Evolutionary conservation across 1,140 invertebrate genomes (phyloP).

Genomic region (Drosophila takahashii): DNA sequence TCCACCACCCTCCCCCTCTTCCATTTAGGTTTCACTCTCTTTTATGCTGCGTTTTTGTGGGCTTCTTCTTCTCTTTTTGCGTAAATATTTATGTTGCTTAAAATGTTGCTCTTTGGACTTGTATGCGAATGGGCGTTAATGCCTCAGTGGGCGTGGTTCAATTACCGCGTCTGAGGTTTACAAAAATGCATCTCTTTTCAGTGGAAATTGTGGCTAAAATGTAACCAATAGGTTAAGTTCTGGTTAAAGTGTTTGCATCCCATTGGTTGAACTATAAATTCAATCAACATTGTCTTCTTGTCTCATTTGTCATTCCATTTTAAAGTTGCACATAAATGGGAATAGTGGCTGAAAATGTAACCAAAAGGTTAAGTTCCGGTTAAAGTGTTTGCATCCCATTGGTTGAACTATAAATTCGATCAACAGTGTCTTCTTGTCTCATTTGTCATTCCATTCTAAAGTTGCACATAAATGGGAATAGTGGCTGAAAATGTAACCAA

Average conservation of each 20-base stretch:
- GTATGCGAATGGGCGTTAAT: constrained; percentile 7
- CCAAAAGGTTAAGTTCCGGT: neutral
- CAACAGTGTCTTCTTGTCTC: constrained; percentile 14
- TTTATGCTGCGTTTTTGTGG: constrained; percentile 18
- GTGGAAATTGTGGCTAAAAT: neutral
- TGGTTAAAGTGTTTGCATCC: neutral
- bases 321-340: constrained; percentile 12
- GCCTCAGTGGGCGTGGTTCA: constrained; percentile 33
- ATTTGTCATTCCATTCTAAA: constrained; percentile 24
- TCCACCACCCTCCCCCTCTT: neutral
- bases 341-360: neutral
- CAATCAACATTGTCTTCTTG: constrained; percentile 17
- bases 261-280: neutral
- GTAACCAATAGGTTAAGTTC: neutral
- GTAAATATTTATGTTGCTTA: constrained; percentile 50
- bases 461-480: constrained; percentile 5
- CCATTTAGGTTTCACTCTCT: constrained; percentile 46
- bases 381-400: neutral
- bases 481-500: neutral
- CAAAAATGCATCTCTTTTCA: constrained; percentile 3
- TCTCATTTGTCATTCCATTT: constrained; percentile 24
- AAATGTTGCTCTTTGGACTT: constrained; percentile 40
- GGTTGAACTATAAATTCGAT: constrained; percentile 1
- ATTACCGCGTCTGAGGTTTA: constrained; percentile 12
- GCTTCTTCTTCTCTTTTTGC: constrained; percentile 9